These are phyloP conservation scores for Dynastes hyllus DNA, from an alignment of 2,888 invertebrate species.

Conservation along the genomic window DNA sequence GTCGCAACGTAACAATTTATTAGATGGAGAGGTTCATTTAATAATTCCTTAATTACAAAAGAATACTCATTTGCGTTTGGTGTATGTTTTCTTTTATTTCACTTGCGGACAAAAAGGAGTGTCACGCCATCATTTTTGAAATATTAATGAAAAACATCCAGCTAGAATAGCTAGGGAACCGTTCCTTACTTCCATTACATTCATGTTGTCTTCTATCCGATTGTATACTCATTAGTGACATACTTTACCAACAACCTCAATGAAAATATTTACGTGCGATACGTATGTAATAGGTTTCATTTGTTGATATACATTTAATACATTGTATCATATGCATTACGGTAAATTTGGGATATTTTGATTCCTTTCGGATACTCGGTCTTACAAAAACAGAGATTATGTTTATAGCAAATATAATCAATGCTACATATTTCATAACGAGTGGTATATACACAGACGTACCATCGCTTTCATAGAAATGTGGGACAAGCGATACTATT, in stretches of 20 bases:
- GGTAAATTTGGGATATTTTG: neutral
- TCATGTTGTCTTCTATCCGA: conserved; percentile 36
- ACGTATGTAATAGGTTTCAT: conserved; percentile 21
- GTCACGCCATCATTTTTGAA: conserved; percentile 64
- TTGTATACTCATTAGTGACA: conserved; percentile 42
- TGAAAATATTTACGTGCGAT: conserved; percentile 40
- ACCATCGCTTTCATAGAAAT: no score
- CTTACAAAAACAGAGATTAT: no score
- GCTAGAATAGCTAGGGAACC: conserved; percentile 8
- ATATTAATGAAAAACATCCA: conserved; percentile 58
- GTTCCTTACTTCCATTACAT: conserved; percentile 20
- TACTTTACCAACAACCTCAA: conserved; percentile 16
- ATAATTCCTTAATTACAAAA: conserved; percentile 60
- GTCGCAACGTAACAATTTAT: conserved; percentile 62
- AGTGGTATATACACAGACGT: no score
- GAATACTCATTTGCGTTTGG: conserved; percentile 56
- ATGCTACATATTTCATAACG: no score
- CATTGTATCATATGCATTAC: neutral
- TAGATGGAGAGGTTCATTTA: conserved; percentile 56
- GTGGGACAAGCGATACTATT: no score
- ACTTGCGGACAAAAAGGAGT: conserved; percentile 35
- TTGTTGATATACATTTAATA: conserved; percentile 3
- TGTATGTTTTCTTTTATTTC: conserved; percentile 54
- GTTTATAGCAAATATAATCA: no score
- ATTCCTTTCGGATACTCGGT: neutral